Percentiles rank a stretch among this genome's conserved stretches.
phyloP scores from a whole-genome alignment of 2,888 invertebrate species.

The Epistrophe grossulariae region DNA sequence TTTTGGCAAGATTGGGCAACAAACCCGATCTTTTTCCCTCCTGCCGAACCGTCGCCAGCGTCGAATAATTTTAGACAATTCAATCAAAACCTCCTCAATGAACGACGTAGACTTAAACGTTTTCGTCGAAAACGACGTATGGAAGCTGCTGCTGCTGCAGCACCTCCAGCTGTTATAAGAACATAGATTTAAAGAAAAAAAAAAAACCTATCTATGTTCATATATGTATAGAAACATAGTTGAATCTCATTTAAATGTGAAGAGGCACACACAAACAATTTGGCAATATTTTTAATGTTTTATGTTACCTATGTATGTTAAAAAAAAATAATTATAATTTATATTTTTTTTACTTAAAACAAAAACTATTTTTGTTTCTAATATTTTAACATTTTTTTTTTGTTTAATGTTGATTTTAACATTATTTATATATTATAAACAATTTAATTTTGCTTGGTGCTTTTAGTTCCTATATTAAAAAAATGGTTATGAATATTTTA shows the following conservation, averaged over 20 bases:
- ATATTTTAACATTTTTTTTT: not conserved
- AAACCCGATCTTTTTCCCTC: conserved; percentile 84
- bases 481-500: conserved; percentile 1
- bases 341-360: not conserved
- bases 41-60: conserved; percentile 69
- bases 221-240: not conserved
- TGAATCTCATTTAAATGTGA: conserved; percentile 46
- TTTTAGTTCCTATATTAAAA: conserved; percentile 71
- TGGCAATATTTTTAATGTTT: conserved; percentile 67
- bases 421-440: conserved; percentile 9
- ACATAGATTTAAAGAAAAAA: conserved; percentile 45
- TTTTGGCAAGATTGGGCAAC: conserved; percentile 84
- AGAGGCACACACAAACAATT: conserved; percentile 49
- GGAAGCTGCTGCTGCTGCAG: conserved; percentile 65
- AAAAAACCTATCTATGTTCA: not conserved
- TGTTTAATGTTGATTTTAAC: conserved; percentile 41
- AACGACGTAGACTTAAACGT: conserved; percentile 81
- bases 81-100: conserved; percentile 82
- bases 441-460: conserved; percentile 64
- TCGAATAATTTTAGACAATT: conserved; percentile 79
- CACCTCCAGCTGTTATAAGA: conserved; percentile 62
- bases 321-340: not conserved
- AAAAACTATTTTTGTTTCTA: conserved; percentile 2
- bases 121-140: conserved; percentile 78
- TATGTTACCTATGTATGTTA: conserved; percentile 37